Conservation (phyloP, 1,140 invertebrate species). For the Orchesella cincta region DNA sequence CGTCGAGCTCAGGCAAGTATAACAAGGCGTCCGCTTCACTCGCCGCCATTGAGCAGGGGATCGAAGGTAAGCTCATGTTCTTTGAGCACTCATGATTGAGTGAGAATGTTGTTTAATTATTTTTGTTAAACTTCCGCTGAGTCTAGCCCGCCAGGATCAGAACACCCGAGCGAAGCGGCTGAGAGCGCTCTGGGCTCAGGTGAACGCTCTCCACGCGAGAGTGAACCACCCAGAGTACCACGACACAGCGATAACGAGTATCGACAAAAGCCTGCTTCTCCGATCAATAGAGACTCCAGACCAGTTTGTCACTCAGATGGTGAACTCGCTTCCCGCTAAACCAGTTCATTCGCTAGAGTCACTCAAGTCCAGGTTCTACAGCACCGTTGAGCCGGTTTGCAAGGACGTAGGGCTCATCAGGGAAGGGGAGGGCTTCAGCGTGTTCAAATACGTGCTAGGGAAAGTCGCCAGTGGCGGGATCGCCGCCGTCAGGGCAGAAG, state of each 20-base stretch:
- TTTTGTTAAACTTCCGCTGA: not conserved
- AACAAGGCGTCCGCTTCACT: slow-evolving; percentile 40
- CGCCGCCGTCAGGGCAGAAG: not conserved
- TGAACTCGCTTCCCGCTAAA: slow-evolving; percentile 41
- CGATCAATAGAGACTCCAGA: slow-evolving; percentile 35
- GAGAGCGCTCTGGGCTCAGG: slow-evolving; percentile 44
- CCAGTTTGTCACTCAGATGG: slow-evolving; percentile 38
- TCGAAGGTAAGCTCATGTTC: slow-evolving; percentile 36
- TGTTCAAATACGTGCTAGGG: slow-evolving; percentile 2
- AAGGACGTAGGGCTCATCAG: slow-evolving; percentile 14
- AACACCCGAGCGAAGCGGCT: slow-evolving; percentile 38
- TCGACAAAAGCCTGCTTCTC: not conserved
- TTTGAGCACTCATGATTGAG: not conserved
- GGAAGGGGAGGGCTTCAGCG: not conserved
- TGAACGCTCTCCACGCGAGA: slow-evolving; percentile 39
- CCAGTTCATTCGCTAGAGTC: slow-evolving; percentile 35
- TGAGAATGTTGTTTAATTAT: slow-evolving; percentile 2
- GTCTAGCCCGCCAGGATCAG: slow-evolving; percentile 34
- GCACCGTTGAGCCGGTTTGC: slow-evolving; percentile 41
- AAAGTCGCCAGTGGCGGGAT: slow-evolving; percentile 34
- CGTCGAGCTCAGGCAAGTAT: slow-evolving; percentile 44
- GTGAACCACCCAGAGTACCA: slow-evolving; percentile 39
- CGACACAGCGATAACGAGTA: not conserved
- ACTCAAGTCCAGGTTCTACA: slow-evolving; percentile 39
- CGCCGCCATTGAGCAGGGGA: slow-evolving; percentile 41